Evolutionary conservation across 2,888 invertebrate species (phyloP), one percentile per base, ranked within the genome.

Genomic region (Poecilus cupreus): DNA sequence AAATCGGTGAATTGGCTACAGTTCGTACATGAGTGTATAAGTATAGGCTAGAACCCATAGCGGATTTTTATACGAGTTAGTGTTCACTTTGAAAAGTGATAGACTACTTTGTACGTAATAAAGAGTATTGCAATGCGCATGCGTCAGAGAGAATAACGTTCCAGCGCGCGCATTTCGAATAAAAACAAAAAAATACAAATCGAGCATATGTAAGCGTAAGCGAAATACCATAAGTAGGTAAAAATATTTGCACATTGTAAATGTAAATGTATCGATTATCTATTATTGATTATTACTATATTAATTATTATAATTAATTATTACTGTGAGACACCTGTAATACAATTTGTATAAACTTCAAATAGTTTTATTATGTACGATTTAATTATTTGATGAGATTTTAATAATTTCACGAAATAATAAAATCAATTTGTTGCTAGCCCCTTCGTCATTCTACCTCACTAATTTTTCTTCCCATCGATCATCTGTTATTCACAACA

Each of bases 371-470:
- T 79, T 79, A 70, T 79, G 70, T 79, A 79, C 68, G 79, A 79
- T 81, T 81, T 74, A 18, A 81, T 81, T 81, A 81, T 81, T 79
- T 79, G 11, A 79, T 81, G 81, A 81, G 75, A 75, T 75, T 75
- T 81, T 74, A 74, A 75, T 70, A 79, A 79, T 81, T 81, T 81
- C 81, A 60, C 75, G 32, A 81, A 81, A 81, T 81, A 81, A 79
- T 79, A 79, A 78, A 81, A 81, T 81, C 81, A 81, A 80, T 81
- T 81, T 81, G 81, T 81, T 81, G 81, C 81, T 81, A 81, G 11
- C 10, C 49, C 16, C 11, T 64, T 20, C 13, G 22, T 57, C n/a
- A 32, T 76, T 76, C 20, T 39, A 13, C 16, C 10, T 43, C 8
- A 51, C 46, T n/a, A 18, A n/a, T 24, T 32, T 64, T 16, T 13